phyloP scores from a whole-genome alignment of 2,797 vertebrate species.

The Anguilla marmorata region DNA sequence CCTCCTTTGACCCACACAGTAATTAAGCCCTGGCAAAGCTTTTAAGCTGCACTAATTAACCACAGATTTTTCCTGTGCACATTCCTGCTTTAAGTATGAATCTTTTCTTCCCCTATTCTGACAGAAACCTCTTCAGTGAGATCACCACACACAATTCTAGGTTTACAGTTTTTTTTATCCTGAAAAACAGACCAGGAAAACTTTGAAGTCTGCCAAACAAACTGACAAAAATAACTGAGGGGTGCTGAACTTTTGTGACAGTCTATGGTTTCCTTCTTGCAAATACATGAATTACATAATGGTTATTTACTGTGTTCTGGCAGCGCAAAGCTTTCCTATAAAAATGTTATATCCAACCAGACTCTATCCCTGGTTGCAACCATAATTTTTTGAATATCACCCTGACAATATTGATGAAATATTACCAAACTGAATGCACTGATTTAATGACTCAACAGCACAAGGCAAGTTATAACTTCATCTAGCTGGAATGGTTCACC shows the following conservation, averaged over 20 bases:
- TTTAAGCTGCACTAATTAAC: conserved; percentile 21
- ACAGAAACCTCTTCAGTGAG: not conserved
- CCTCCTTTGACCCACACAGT: not conserved
- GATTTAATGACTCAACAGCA: not conserved
- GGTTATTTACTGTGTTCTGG: not conserved
- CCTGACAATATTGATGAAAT: not conserved
- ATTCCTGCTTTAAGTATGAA: not conserved
- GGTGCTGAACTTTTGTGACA: not conserved
- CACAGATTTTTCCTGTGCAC: not conserved
- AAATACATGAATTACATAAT: not conserved
- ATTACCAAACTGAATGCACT: not conserved
- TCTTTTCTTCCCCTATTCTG: not conserved
- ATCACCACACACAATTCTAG: not conserved
- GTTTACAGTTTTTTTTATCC: not conserved
- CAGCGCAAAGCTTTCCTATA: not conserved
- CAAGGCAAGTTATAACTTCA: not conserved
- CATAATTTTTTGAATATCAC: not conserved
- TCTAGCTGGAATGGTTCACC: not conserved
- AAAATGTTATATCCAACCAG: not conserved
- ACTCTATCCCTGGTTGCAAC: not conserved
- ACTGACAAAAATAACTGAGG: not conserved
- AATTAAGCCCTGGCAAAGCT: conserved; percentile 22
- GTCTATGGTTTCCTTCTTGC: not conserved
- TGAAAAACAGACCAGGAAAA: not conserved
- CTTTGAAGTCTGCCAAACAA: not conserved